Percentiles rank a stretch among this genome's conserved stretches.
Evolutionary conservation across 2,113 vertebrate genomes (phyloP).

Genomic region (Sitta europaea): DNA sequence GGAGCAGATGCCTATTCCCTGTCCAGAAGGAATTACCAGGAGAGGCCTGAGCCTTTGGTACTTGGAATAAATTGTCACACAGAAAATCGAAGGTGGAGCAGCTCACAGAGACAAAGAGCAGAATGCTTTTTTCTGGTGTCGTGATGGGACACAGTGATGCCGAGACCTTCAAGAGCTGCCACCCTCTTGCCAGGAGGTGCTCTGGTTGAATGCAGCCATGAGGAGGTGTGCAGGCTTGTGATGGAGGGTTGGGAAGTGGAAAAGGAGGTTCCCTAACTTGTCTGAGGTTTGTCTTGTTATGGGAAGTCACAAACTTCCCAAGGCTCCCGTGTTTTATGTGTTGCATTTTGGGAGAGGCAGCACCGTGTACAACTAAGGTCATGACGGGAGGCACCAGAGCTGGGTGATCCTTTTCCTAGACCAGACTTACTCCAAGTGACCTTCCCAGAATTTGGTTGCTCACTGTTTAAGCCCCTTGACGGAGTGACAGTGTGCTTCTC

Average conservation of each 20-base stretch:
- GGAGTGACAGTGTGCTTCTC: neutral
- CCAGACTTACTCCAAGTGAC: neutral
- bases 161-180: neutral
- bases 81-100: neutral
- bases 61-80: neutral
- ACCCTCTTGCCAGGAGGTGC: neutral
- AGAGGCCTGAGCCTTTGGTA: neutral
- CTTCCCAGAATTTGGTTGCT: neutral
- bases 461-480: neutral
- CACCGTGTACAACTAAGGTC: neutral
- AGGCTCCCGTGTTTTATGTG: fast-evolving
- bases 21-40: neutral
- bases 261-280: neutral
- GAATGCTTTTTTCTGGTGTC: neutral
- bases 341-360: neutral
- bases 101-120: neutral
- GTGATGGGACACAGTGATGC: fast-evolving
- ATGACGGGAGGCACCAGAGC: neutral
- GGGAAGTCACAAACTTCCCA: neutral
- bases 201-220: neutral
- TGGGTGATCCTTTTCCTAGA: neutral
- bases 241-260: neutral
- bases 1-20: neutral
- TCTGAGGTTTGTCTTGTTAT: neutral
- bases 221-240: neutral